Base-by-base conservation (phyloP, 2,888 invertebrate genomes). In the Herminia tarsipennalis region DNA sequence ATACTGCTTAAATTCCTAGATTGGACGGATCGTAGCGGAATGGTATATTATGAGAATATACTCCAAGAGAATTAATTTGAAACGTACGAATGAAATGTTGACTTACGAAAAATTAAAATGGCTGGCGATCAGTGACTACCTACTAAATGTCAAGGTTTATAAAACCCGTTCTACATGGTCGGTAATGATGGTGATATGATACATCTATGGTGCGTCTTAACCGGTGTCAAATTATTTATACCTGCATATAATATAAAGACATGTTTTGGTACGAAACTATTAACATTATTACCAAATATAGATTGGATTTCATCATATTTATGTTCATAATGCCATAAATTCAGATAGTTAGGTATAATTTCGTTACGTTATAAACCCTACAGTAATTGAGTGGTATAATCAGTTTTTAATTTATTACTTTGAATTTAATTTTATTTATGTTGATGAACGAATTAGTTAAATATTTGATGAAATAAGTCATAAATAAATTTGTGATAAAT, bases 61-160 rank as follows among this genome's bases (percentile, higher is more conserved):
- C n/a, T n/a, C n/a, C n/a, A n/a, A n/a, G n/a, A n/a, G n/a, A n/a
- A n/a, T n/a, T n/a, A n/a, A n/a, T n/a, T n/a, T n/a, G n/a, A n/a
- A n/a, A n/a, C n/a, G 34, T 30, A 45, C 14, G 18, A 40, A 20
- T 35, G 35, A 39, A 34, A 46, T 49, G 46, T 49, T 44, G 49
- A 41, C 37, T 49, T 34, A 45, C n/a, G 36, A 51, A 46, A 51
- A 36, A 20, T 33, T 35, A 33, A 47, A 37, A 46, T 13, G 59
- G 50, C 51, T 40, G 47, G 49, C 54, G 55, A 56, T 45, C 61
- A 54, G 59, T 45, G 62, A 59, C 61, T 52, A 43, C 54, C 61
- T 68, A 60, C 39, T 44, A 75, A 79, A 79, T 78, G 78, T 73
- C 78, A 79, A 78, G 78, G 78, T 46, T 76, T 56, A 29, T 18